Conservation (phyloP, 2,797 vertebrate species). For the Alfaro cultratus region DNA sequence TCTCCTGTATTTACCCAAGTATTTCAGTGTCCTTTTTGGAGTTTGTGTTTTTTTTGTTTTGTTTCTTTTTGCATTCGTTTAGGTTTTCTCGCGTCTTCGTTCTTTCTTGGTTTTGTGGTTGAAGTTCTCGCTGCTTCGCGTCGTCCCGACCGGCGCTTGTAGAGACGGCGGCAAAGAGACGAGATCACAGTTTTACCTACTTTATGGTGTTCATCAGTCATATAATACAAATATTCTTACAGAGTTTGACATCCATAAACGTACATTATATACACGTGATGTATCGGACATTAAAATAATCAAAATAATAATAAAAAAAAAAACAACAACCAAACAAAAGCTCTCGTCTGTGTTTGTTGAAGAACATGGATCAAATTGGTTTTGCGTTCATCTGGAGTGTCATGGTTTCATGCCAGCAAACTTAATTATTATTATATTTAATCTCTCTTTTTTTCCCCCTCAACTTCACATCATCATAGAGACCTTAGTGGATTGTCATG, state of each 20-base stretch:
- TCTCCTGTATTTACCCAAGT: slow-evolving; percentile 82
- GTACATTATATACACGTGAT: slow-evolving; percentile 48
- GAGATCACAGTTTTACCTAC: slow-evolving; percentile 32
- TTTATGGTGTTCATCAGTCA: slow-evolving; percentile 49
- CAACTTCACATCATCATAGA: not conserved
- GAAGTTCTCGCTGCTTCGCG: slow-evolving; percentile 48
- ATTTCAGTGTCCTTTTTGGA: slow-evolving; percentile 45
- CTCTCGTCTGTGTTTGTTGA: slow-evolving; percentile 47
- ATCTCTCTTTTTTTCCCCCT: not conserved
- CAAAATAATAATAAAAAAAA: slow-evolving; percentile 10
- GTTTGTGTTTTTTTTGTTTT: not conserved
- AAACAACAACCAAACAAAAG: slow-evolving; percentile 54
- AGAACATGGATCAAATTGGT: slow-evolving; percentile 15
- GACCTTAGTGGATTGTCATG: not conserved
- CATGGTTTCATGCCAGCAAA: slow-evolving; percentile 30
- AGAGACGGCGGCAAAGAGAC: slow-evolving; percentile 43
- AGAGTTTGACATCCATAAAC: slow-evolving; percentile 54
- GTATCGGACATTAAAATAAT: slow-evolving; percentile 54
- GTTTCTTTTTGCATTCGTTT: slow-evolving; percentile 80
- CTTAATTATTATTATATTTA: slow-evolving; percentile 9
- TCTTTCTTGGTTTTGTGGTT: slow-evolving; percentile 40
- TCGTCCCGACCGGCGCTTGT: slow-evolving; percentile 30
- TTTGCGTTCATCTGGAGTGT: slow-evolving; percentile 53
- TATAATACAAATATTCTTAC: slow-evolving; percentile 66
- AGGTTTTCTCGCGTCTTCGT: slow-evolving; percentile 37